These are phyloP conservation scores for Orchesella flavescens DNA, from an alignment of 2,888 invertebrate genomes.

Conservation along the genomic window DNA sequence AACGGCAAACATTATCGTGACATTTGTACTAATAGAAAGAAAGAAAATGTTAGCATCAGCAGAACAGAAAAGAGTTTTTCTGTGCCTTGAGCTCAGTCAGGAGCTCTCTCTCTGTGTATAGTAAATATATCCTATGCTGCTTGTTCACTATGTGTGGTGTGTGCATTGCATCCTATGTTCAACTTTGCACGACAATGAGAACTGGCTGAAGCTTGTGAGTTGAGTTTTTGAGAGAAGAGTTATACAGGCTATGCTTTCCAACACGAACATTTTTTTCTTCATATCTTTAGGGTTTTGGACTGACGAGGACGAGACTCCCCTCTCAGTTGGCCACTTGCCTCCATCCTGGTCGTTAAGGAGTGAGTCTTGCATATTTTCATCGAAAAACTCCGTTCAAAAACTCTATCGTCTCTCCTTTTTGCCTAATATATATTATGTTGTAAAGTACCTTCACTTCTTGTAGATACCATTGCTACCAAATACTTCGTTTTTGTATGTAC, in stretches of 20 bases:
- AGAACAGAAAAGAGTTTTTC: constrained; percentile 32
- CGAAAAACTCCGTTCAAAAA: constrained; percentile 55
- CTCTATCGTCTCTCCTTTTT: constrained; percentile 40
- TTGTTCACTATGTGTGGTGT: not conserved
- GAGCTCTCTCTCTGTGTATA: not conserved
- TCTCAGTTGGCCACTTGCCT: constrained; percentile 72
- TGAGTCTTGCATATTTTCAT: constrained; percentile 53
- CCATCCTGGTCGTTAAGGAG: constrained; percentile 62
- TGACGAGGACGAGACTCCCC: constrained; percentile 67
- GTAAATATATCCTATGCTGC: constrained; percentile 6
- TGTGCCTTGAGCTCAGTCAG: constrained; percentile 5
- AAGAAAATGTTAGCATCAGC: constrained; percentile 49
- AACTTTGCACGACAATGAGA: constrained; percentile 29
- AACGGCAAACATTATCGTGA: constrained; percentile 37
- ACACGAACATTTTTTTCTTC: constrained; percentile 47
- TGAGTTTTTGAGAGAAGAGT: constrained; percentile 2
- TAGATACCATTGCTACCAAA: constrained; percentile 29
- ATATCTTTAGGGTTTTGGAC: constrained; percentile 63
- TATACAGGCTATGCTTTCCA: constrained; percentile 17
- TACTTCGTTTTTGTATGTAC: not conserved
- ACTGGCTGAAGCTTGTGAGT: no score
- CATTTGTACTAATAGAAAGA: constrained; percentile 48
- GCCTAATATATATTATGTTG: constrained; percentile 39
- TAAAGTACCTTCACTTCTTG: constrained; percentile 51
- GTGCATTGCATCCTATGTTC: constrained; percentile 13